These are phyloP conservation scores for Trogon melanurus DNA, from an alignment of 2,113 vertebrate species.

Conservation along the genomic window DNA sequence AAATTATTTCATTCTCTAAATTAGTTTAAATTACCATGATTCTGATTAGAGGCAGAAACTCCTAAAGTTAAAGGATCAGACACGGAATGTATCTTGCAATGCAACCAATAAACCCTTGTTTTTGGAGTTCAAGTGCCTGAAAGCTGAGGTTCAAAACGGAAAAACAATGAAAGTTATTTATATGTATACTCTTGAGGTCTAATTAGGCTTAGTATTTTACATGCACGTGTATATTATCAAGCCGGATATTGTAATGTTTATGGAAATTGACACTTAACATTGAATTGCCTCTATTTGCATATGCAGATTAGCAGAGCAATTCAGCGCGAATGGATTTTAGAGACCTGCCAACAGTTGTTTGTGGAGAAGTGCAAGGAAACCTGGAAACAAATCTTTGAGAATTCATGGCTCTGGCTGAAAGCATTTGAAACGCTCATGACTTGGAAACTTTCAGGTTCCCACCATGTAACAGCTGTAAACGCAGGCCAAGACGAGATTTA, in stretches of 20 bases:
- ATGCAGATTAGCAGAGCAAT: constrained; percentile 54
- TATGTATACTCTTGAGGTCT: constrained; percentile 53
- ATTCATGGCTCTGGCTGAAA: background rate
- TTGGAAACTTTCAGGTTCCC: background rate
- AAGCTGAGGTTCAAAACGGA: constrained; percentile 37
- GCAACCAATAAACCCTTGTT: background rate
- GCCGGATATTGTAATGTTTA: constrained; percentile 51
- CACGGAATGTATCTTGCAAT: background rate
- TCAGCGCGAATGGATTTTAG: constrained; percentile 9
- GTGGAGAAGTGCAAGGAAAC: background rate
- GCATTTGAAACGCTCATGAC: background rate
- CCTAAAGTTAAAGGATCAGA: background rate
- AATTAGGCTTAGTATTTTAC: constrained; percentile 59
- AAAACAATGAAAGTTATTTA: constrained; percentile 57
- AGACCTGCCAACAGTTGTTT: constrained; percentile 38
- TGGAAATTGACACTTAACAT: constrained; percentile 71
- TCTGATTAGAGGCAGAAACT: background rate
- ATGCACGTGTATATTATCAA: constrained; percentile 18
- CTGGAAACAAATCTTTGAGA: background rate
- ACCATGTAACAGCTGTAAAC: fast-evolving
- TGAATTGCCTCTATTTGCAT: constrained; percentile 67
- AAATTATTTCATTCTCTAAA: background rate
- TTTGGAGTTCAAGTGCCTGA: constrained; percentile 23
- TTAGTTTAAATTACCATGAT: constrained; percentile 10
- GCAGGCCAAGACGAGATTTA: background rate